These are phyloP conservation scores for Magallana gigas DNA, from an alignment of 1,140 invertebrate genomes.

Conservation along the genomic window DNA sequence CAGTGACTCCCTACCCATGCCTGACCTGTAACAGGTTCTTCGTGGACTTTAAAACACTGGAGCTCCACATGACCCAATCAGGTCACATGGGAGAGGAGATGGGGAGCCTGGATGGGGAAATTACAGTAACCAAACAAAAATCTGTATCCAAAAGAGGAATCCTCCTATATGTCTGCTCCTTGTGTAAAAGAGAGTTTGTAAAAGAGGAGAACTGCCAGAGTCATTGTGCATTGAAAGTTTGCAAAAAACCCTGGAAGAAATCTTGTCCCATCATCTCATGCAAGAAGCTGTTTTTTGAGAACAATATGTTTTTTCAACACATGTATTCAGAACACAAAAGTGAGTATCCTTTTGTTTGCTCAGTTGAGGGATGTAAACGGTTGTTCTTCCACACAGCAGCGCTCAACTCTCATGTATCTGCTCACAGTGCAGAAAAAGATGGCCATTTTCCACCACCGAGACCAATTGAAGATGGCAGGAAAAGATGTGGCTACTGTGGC, in stretches of 20 bases:
- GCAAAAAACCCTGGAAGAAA: slow-evolving; percentile 21
- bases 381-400: slow-evolving; percentile 24
- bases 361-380: slow-evolving; percentile 12
- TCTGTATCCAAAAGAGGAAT: slow-evolving; percentile 21
- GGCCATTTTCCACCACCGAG: slow-evolving; percentile 12
- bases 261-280: slow-evolving; percentile 18
- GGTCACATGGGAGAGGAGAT: slow-evolving; percentile 16
- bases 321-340: slow-evolving; percentile 1
- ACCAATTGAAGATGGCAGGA: slow-evolving; percentile 9
- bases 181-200: slow-evolving; percentile 25
- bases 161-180: neutral
- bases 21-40: slow-evolving; percentile 1
- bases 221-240: slow-evolving; percentile 25
- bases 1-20: neutral
- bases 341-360: slow-evolving; percentile 13
- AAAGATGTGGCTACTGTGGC: slow-evolving; percentile 18
- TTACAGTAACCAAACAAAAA: neutral
- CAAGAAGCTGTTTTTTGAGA: slow-evolving; percentile 31
- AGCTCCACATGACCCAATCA: slow-evolving; percentile 25
- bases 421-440: slow-evolving; percentile 2
- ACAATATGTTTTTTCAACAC: slow-evolving; percentile 26
- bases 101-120: slow-evolving; percentile 1
- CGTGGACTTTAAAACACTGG: neutral
- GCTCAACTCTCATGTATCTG: neutral
- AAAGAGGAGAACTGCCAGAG: slow-evolving; percentile 20